These are phyloP conservation scores for Rhombomys opimus DNA, from an alignment of 2,113 vertebrate species.

Conservation along the genomic window DNA sequence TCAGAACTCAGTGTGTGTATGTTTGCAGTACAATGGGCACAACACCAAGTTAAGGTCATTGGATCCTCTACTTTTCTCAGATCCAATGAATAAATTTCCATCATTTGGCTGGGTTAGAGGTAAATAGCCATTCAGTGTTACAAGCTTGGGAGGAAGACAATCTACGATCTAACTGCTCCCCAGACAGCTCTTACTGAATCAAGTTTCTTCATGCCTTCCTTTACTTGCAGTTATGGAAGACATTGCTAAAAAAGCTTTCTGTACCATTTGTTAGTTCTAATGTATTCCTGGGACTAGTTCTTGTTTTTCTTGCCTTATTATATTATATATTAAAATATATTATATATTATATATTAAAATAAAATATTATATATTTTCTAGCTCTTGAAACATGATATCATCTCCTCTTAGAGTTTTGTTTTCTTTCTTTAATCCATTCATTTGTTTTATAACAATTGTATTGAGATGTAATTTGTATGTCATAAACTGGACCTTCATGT, in stretches of 20 bases:
- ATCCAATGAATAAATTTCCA: neutral
- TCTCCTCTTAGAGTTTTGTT: neutral
- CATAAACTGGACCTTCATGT: neutral
- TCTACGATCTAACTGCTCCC: neutral
- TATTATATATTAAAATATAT: neutral
- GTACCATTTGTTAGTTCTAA: neutral
- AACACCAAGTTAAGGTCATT: neutral
- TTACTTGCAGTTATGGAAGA: neutral
- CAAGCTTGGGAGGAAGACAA: neutral
- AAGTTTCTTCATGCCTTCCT: neutral
- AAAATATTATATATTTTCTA: neutral
- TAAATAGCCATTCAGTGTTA: neutral
- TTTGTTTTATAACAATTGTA: neutral
- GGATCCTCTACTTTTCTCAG: neutral
- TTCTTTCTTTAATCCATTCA: neutral
- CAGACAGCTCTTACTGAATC: neutral
- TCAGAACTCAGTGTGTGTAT: neutral
- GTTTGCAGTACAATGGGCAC: neutral
- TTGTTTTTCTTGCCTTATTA: neutral
- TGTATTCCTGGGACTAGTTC: neutral
- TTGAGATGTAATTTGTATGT: neutral
- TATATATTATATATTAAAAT: no score
- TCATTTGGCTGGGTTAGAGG: neutral
- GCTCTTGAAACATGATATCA: neutral
- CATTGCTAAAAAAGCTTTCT: neutral